These are phyloP conservation scores for Lepas anatifera DNA, from an alignment of 2,888 invertebrate genomes.

Conservation along the genomic window DNA sequence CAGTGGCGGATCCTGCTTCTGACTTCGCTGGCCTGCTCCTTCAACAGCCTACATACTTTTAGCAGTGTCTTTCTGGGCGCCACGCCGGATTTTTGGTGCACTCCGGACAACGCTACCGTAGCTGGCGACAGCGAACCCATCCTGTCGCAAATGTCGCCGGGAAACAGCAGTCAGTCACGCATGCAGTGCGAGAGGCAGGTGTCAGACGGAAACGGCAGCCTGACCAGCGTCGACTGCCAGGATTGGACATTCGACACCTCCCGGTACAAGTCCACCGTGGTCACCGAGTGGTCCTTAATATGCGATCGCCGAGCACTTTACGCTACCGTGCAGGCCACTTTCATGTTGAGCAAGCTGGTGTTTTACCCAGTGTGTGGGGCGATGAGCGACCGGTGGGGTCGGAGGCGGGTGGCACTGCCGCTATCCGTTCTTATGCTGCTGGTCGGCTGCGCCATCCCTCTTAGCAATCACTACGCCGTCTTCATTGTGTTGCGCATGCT, in stretches of 20 bases:
- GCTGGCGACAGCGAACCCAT: neutral
- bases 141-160: too few relatives aligned
- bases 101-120: neutral
- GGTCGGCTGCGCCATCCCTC: slow-evolving; percentile 22
- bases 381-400: slow-evolving; percentile 22
- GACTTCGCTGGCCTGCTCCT: slow-evolving; percentile 14
- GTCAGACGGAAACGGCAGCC: too few relatives aligned
- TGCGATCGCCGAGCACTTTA: slow-evolving; percentile 21
- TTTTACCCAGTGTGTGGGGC: slow-evolving; percentile 21
- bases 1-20: slow-evolving; percentile 17
- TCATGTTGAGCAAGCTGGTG: slow-evolving; percentile 21
- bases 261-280: neutral
- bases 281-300: slow-evolving; percentile 20
- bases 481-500: slow-evolving; percentile 25
- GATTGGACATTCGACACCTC: neutral
- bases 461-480: slow-evolving; percentile 23
- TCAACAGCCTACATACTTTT: slow-evolving; percentile 15
- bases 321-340: slow-evolving; percentile 23
- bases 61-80: slow-evolving; percentile 16
- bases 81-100: slow-evolving; percentile 9
- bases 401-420: slow-evolving; percentile 20
- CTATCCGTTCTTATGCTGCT: slow-evolving; percentile 21
- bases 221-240: neutral
- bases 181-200: too few relatives aligned
- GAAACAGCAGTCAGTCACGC: too few relatives aligned